A percentile compares a stretch with the other conserved stretches of the same genome.
These are phyloP conservation scores for Neoascia interrupta DNA, from an alignment of 2,888 invertebrate species.

Conservation along the genomic window DNA sequence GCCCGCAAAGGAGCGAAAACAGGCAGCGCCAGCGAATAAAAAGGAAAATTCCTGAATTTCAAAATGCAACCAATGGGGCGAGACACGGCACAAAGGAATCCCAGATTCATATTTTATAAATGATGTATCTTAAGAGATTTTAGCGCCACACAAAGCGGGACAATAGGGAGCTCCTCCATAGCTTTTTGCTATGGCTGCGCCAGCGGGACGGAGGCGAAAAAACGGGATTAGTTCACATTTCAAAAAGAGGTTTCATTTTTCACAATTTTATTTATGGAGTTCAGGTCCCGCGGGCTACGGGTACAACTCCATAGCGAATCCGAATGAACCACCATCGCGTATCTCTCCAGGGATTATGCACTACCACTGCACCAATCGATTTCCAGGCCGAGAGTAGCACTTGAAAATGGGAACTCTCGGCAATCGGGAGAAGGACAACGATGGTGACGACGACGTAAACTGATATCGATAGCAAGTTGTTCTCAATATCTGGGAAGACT, in stretches of 20 bases:
- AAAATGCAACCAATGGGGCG: constrained; percentile 61
- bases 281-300: constrained; percentile 49
- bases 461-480: constrained; percentile 57
- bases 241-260: constrained; percentile 62
- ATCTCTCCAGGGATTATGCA: constrained; percentile 58
- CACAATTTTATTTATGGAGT: constrained; percentile 68
- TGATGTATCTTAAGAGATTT: constrained; percentile 66
- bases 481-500: constrained; percentile 13
- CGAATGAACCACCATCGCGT: constrained; percentile 13
- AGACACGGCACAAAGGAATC: constrained; percentile 50
- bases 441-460: constrained; percentile 26
- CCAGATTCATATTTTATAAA: constrained; percentile 68
- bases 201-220: constrained; percentile 5
- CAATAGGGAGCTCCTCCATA: constrained; percentile 21
- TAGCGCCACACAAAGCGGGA: constrained; percentile 64
- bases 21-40: constrained; percentile 11
- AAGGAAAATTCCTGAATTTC: constrained; percentile 61
- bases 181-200: neutral
- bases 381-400: neutral
- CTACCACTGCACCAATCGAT: constrained; percentile 7
- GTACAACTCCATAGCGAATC: constrained; percentile 50
- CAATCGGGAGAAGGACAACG: constrained; percentile 18
- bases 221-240: constrained; percentile 64
- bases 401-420: constrained; percentile 18
- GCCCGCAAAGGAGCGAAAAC: neutral